phyloP scores from a whole-genome alignment of 2,888 invertebrate species.

The Bibio marci region DNA sequence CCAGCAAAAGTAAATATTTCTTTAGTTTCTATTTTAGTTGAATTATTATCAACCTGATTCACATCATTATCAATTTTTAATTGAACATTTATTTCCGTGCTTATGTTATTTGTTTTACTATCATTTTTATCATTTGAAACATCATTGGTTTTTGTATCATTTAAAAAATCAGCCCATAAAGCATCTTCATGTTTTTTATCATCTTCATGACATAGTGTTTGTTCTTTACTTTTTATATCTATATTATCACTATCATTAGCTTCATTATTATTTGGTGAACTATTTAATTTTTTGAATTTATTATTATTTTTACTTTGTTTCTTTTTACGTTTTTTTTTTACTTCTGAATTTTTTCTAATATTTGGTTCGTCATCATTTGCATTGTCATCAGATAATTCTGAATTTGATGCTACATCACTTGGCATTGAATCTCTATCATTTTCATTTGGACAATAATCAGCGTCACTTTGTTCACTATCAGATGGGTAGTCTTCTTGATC shows the following conservation, averaged over 20 bases:
- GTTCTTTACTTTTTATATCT: conserved; percentile 21
- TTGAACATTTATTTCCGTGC: conserved; percentile 9
- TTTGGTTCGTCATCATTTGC: conserved; percentile 34
- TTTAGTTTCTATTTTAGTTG: conserved; percentile 31
- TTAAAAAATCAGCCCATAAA: conserved; percentile 60
- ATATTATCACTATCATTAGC: conserved; percentile 15
- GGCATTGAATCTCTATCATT: conserved; percentile 24
- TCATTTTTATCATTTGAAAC: conserved; percentile 10
- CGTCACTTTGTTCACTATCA: conserved; percentile 59
- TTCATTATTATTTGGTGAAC: conserved; percentile 1
- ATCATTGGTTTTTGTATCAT: conserved; percentile 3
- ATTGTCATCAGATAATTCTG: conserved; percentile 37
- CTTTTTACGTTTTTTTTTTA: conserved; percentile 11
- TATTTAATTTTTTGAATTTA: background rate
- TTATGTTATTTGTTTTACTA: conserved; percentile 12
- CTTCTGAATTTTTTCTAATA: conserved; percentile 15
- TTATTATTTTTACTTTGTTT: conserved; percentile 13
- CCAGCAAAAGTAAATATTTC: conserved; percentile 77
- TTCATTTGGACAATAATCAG: conserved; percentile 55
- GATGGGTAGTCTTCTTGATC: conserved; percentile 34
- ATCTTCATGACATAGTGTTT: conserved; percentile 42
- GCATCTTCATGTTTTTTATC: conserved; percentile 56
- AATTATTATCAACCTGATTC: background rate
- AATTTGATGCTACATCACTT: background rate
- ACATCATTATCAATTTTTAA: conserved; percentile 28